Conservation (phyloP, 1,140 invertebrate species). For the Ceratosolen solmsi region DNA sequence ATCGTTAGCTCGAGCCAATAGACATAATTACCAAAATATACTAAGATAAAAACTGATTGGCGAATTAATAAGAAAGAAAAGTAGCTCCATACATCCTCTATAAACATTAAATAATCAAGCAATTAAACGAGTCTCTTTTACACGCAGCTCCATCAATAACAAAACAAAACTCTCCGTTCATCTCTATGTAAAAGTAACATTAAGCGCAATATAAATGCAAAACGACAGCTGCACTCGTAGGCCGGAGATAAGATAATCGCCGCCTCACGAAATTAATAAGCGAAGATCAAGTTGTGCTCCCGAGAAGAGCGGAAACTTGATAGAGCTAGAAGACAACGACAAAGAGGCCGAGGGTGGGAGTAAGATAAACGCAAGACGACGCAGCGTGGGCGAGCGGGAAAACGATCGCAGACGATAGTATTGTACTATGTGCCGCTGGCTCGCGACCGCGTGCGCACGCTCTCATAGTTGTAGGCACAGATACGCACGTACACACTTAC, state of each 20-base stretch:
- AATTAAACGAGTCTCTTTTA: constrained; percentile 7
- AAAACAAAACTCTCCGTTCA: constrained; percentile 14
- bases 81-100: constrained; percentile 1
- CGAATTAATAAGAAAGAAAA: background rate
- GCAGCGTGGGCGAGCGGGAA: background rate
- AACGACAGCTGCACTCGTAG: constrained; percentile 30
- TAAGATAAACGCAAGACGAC: constrained; percentile 18
- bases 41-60: background rate
- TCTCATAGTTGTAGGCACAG: too few species aligned
- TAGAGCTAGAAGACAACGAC: background rate
- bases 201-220: constrained; percentile 30
- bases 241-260: constrained; percentile 35
- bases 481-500: background rate
- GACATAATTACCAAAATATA: background rate
- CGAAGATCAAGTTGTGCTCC: constrained; percentile 37
- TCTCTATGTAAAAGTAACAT: constrained; percentile 19
- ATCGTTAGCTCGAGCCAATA: background rate
- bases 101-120: constrained; percentile 36
- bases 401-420: constrained; percentile 7
- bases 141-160: background rate
- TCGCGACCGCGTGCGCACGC: background rate
- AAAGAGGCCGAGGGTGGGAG: constrained; percentile 19
- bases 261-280: constrained; percentile 23
- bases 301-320: constrained; percentile 45
- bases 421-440: background rate